These are phyloP conservation scores for Stegastes partitus DNA, from an alignment of 2,113 vertebrate genomes.

Conservation along the genomic window DNA sequence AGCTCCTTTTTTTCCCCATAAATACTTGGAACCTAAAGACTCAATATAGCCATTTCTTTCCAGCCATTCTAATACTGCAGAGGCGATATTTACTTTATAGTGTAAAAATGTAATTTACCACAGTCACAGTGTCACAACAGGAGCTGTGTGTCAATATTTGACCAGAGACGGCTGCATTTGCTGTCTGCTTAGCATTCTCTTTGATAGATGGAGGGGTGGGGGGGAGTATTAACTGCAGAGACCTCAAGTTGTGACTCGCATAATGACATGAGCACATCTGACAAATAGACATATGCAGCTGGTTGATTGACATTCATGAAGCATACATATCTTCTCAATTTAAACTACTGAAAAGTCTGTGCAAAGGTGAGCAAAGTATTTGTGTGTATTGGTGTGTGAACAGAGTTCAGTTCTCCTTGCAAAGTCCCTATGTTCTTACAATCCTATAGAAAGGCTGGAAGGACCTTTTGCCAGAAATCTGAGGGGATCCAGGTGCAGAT, in stretches of 20 bases:
- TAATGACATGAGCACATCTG: constrained; percentile 63
- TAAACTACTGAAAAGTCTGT: constrained; percentile 55
- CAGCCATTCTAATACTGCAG: constrained; percentile 12
- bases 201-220: constrained; percentile 54
- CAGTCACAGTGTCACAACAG: constrained; percentile 57
- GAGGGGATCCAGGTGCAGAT: not conserved
- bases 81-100: constrained; percentile 55
- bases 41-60: constrained; percentile 35
- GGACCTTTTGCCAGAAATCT: not conserved
- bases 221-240: constrained; percentile 60
- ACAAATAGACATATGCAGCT: constrained; percentile 45
- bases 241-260: constrained; percentile 70
- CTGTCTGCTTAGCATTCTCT: constrained; percentile 65
- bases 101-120: constrained; percentile 67
- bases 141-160: constrained; percentile 61
- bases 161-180: constrained; percentile 52
- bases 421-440: constrained; percentile 23
- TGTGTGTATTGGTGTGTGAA: not conserved
- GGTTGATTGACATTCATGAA: constrained; percentile 62
- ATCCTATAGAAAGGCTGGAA: not conserved
- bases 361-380: constrained; percentile 11
- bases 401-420: constrained; percentile 10
- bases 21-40: constrained; percentile 34
- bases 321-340: constrained; percentile 41
- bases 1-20: not conserved